Evolutionary conservation across 92 coral and sea anemone species (phyloP), one percentile per base, ranked within the genome.

Genomic region (Parazoanthus swiftii): DNA sequence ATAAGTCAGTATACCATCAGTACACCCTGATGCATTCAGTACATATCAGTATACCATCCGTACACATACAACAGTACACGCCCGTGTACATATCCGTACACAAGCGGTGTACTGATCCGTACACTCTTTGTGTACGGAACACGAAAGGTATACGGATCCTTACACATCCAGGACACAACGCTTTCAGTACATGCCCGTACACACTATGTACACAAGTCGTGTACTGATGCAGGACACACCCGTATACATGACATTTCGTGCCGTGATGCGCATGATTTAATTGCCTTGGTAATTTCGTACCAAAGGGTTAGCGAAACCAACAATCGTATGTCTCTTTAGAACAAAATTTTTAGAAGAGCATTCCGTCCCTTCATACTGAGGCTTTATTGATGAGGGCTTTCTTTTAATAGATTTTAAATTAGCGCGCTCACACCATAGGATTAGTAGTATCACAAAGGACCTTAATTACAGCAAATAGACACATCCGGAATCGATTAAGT

Each of bases 101-200:
- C 81, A 76, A 76, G 25, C 54, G 25, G 56, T 77, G 81, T 77
- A 77, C 54, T 77, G 81, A 13, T 77, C 81, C 81, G 26, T 77
- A 77, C 81, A 77, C 81, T 37, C 81, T 1, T 77, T 77, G 81
- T 77, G 65, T 77, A 77, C 63, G 54, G 81, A 77, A 77, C 76
- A 44, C 81, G 26, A 77, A 77, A 77, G 54, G 81, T 77, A 37
- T 77, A 77, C 81, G 3, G 81, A 77, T 37, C 81, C 81, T 77
- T 77, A 77, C 81, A 77, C 81, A 77, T 77, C 54, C 81, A 77
- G 81, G 51, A 77, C 81, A 77, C 81, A 5, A 9, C 33, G 51
- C 51, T 77, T 36, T 42, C 81, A 77, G 81, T 77, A 77, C 81
- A 77, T 37, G 81, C 8, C 81, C 35, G 81, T 77, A 77, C 81